Evolutionary conservation across 1,140 invertebrate species (phyloP), one percentile per base, ranked within the genome.

Genomic region (Brachionus angularis): DNA sequence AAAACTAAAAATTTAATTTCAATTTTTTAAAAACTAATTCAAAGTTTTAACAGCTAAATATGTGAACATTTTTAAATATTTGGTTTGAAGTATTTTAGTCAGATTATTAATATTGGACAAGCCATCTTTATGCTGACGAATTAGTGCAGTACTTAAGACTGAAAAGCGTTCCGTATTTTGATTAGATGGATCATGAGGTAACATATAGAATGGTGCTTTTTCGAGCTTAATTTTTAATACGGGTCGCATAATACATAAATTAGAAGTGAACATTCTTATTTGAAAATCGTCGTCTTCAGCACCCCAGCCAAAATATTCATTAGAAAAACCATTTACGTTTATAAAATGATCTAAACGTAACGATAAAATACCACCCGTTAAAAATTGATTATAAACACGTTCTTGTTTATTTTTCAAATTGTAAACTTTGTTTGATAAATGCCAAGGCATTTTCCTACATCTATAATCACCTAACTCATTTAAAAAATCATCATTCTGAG

Each of bases 401-500:
- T 71, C 34, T 42, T 44, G 23, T 16, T 55, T 44, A 10, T 16
- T 46, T 46, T 55, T 42, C 8, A 42, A 21, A 42, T 52, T 39
- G 16, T 27, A 71, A 27, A 55, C 42, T 21, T 50, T 46, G 18
- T 29, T 46, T n/a, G 62, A 67, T 23, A 67, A 67, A 36, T 67
- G 62, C 62, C 62, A 67, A 0, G 62, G 62, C 62, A 67, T 67
- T 67, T 47, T 46, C 27, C 62, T 39, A n/a, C 62, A 67, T 14
- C 62, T 14, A 67, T 67, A 67, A 36, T 67, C 62, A n/a, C 42
- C 62, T 23, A 21, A 18, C 12, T 67, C 62, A 8, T 33, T 42
- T 82, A 96, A 96, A 23, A 95, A 80, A 82, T 95, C 96, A 72
- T 88, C 82, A 76, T 93, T 90, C 82, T 96, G 89, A 76, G 95